These are phyloP conservation scores for Meleagris gallopavo DNA, from an alignment of 2,113 vertebrate species.

Conservation along the genomic window DNA sequence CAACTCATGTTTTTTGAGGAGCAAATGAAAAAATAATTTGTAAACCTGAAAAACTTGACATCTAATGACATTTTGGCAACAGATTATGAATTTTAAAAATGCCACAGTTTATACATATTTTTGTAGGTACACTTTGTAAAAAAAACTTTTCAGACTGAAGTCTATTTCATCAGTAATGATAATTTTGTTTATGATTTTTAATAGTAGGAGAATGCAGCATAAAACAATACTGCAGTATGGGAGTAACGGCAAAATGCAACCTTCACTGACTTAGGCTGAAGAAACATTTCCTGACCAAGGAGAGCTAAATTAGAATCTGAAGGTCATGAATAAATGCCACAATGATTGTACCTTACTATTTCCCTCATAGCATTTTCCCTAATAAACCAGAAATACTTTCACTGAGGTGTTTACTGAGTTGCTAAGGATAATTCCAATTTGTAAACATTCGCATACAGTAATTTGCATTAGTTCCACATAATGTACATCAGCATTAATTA, in stretches of 20 bases:
- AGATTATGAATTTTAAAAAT: background rate
- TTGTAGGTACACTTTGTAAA: constrained; percentile 36
- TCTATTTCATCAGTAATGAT: constrained; percentile 13
- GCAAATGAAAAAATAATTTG: constrained; percentile 5
- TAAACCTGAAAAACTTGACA: background rate
- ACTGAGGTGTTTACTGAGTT: background rate
- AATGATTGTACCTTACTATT: background rate
- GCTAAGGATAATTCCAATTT: constrained; percentile 23
- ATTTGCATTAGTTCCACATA: constrained; percentile 63
- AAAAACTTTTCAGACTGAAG: background rate
- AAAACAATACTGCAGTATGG: background rate
- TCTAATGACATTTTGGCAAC: background rate
- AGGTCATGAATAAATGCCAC: background rate
- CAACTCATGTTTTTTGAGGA: constrained; percentile 13
- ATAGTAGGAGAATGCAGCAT: background rate
- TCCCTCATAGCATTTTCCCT: background rate
- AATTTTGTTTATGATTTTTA: constrained; percentile 38
- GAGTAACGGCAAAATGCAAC: constrained; percentile 1
- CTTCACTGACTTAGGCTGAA: background rate
- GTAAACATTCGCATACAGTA: constrained; percentile 53
- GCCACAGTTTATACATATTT: background rate
- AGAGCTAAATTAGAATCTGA: constrained; percentile 20
- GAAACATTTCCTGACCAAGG: background rate
- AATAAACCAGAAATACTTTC: background rate
- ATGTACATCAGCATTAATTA: constrained; percentile 64